Base-by-base conservation (phyloP, 2,888 invertebrate species). In the Phalera bucephala region DNA sequence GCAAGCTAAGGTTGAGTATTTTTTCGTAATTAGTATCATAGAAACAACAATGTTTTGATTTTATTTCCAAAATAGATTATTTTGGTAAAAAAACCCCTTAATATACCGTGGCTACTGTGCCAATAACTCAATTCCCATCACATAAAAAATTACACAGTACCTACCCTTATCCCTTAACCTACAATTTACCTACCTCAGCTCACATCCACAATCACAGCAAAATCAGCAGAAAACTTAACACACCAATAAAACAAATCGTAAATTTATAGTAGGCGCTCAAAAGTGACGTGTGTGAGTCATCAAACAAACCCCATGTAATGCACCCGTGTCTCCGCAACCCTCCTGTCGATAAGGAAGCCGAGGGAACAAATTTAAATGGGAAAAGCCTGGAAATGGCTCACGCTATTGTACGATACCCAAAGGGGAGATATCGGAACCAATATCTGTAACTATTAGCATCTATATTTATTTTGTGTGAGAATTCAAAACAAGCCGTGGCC, bases 371-470 rank as follows among this genome's bases (percentile, higher is more conserved):
- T 82, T 82, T 75, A 81, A 85, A 85, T 76, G 77, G 85, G 82
- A 85, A 84, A 82, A 73, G 81, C 75, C 81, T 84, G 78, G 80
- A 86, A 85, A 85, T 80, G 84, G 83, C 79, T 73, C 77, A 72
- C 77, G 17, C 17, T 17, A 17, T 17, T 71, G 66, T 66, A 66
- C 72, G 62, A 66, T 71, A 64, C 68, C 74, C 77, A 54, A 64
- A 78, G 86, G 85, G 83, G 78, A 76, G 80, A 84, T 83, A 79
- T 66, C 65, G 62, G 61, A 60, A 59, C 65, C 74, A 76, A 82
- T 80, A 72, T 76, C 61, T 68, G 61, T 63, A 67, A 72, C 75
- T 76, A 76, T 81, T 80, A 81, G 74, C 71, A 69, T 68, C 65
- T 69, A 75, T 81, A 78, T 83, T 82, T 84, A 82, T 81, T 79